These are phyloP conservation scores for Phalanger gymnotis DNA, from an alignment of 2,797 vertebrate species.

Conservation along the genomic window DNA sequence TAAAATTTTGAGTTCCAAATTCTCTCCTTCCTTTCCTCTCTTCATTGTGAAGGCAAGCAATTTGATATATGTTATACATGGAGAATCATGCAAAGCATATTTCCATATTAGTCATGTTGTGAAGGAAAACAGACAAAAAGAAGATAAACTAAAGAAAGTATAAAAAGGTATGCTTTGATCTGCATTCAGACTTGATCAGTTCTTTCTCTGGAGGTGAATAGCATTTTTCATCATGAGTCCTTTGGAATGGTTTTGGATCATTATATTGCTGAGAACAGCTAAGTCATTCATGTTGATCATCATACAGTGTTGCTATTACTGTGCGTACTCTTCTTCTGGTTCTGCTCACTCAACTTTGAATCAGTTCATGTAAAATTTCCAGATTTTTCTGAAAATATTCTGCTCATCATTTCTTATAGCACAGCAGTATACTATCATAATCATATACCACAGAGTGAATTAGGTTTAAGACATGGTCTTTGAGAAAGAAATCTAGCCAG, in stretches of 20 bases:
- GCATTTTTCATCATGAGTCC: not conserved
- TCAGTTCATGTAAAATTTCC: not conserved
- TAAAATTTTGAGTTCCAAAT: not conserved
- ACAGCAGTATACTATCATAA: not conserved
- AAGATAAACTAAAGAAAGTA: not conserved
- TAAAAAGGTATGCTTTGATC: not conserved
- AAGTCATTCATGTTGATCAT: not conserved
- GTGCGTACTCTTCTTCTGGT: not conserved
- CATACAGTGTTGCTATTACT: not conserved
- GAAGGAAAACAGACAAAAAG: not conserved
- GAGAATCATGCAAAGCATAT: not conserved
- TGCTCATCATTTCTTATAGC: not conserved
- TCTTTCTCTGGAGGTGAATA: not conserved
- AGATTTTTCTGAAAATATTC: not conserved
- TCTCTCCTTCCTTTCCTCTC: not conserved
- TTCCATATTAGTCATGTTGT: not conserved
- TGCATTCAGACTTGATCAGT: not conserved
- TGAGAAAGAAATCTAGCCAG: no score
- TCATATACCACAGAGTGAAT: not conserved
- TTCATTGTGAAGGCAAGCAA: not conserved
- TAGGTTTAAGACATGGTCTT: no score
- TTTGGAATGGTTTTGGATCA: not conserved
- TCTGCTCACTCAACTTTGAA: not conserved
- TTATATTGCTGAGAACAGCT: not conserved
- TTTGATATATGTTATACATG: not conserved